Evolutionary conservation across 2,888 invertebrate species (phyloP).

Genomic region (Xylocampa areola): DNA sequence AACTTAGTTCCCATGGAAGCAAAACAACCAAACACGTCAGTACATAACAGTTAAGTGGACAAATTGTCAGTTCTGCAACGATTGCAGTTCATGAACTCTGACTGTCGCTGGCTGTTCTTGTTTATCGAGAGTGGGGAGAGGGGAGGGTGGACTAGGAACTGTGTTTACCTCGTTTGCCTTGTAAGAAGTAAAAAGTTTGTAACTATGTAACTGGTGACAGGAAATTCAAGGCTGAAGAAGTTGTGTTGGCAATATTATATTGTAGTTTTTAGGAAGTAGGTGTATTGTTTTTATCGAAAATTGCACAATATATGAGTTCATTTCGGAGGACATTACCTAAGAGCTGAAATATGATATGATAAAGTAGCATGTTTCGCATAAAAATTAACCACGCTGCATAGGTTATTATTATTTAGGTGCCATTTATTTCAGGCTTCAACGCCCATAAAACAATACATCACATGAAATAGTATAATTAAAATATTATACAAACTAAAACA

Average conservation of each 20-base stretch:
- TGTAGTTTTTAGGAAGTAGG: not conserved
- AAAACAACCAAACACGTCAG: too few species aligned
- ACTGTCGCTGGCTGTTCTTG: constrained; percentile 24
- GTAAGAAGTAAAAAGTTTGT: constrained; percentile 36
- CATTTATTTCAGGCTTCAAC: too few species aligned
- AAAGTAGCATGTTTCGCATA: too few species aligned
- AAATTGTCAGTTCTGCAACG: constrained; percentile 30
- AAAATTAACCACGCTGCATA: too few species aligned
- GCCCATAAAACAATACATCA: too few species aligned
- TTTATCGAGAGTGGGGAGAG: constrained; percentile 12
- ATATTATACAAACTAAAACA: too few species aligned
- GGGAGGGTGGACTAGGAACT: constrained; percentile 3
- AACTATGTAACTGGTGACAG: constrained; percentile 6
- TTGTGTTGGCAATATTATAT: not conserved
- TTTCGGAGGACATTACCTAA: too few species aligned
- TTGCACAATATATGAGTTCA: not conserved
- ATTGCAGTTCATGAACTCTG: constrained; percentile 38
- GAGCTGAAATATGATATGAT: too few species aligned
- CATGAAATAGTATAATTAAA: too few species aligned
- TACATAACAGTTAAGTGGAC: constrained; percentile 9
- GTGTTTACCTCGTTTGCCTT: constrained; percentile 31
- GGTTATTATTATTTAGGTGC: too few species aligned
- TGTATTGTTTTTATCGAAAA: not conserved
- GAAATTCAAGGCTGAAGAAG: constrained; percentile 1
- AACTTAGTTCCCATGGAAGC: too few species aligned